phyloP scores from a whole-genome alignment of 2,888 invertebrate species.

The Idaea biselata region DNA sequence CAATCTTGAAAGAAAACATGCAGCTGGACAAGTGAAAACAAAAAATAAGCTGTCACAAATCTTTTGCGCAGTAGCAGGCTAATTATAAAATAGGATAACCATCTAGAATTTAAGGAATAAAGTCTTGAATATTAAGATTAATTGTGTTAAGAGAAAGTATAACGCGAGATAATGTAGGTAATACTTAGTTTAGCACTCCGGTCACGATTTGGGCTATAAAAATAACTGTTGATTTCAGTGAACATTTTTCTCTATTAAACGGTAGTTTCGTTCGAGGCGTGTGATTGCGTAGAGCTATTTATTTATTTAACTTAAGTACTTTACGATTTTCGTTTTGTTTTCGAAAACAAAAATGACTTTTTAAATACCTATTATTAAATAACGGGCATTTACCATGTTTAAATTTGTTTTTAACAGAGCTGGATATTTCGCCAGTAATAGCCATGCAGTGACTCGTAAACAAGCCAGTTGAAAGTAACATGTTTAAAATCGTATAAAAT shows the following conservation, averaged over 20 bases:
- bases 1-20: too few species aligned
- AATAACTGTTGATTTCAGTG: constrained; percentile 60
- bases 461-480: too few species aligned
- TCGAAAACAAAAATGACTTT: too few species aligned
- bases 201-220: constrained; percentile 53
- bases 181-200: constrained; percentile 44
- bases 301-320: constrained; percentile 65
- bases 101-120: neutral
- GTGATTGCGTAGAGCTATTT: constrained; percentile 52
- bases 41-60: too few species aligned
- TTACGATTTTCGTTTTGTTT: constrained; percentile 46
- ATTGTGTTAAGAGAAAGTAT: constrained; percentile 7
- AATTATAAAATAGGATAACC: neutral
- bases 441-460: too few species aligned
- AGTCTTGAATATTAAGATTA: neutral
- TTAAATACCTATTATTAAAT: too few species aligned
- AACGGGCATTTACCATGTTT: too few species aligned
- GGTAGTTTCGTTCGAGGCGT: constrained; percentile 59
- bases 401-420: too few species aligned
- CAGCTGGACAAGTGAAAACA: too few species aligned
- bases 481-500: too few species aligned
- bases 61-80: too few species aligned
- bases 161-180: constrained; percentile 25
- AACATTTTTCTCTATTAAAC: constrained; percentile 64
- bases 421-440: too few species aligned